Conservation (phyloP, 1,140 invertebrate genomes). For the Epicauta chinensis region DNA sequence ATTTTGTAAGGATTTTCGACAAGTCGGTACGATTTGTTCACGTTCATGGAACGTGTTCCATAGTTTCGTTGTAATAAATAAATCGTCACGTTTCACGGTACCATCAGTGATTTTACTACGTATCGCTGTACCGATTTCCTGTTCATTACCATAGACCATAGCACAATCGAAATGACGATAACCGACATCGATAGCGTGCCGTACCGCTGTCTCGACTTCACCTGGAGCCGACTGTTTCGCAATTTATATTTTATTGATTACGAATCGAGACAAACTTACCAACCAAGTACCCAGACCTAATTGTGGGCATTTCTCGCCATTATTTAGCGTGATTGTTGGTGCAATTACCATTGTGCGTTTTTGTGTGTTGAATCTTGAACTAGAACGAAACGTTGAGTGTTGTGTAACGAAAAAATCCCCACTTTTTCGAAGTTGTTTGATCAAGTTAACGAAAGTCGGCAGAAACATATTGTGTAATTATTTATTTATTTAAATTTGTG, state of each 20-base stretch:
- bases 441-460: too few species aligned
- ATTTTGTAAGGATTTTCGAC: constrained; percentile 51
- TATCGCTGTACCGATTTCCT: constrained; percentile 62
- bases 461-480: too few species aligned
- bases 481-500: too few species aligned
- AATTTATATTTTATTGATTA: neutral
- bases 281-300: constrained; percentile 77
- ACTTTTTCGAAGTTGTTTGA: too few species aligned
- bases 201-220: constrained; percentile 54
- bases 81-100: constrained; percentile 54
- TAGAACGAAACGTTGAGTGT: too few species aligned
- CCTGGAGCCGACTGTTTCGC: constrained; percentile 51
- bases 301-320: constrained; percentile 58
- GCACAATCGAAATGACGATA: constrained; percentile 73
- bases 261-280: constrained; percentile 41
- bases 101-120: constrained; percentile 58
- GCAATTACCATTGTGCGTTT: neutral
- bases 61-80: constrained; percentile 55
- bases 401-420: too few species aligned
- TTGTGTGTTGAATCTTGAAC: too few species aligned
- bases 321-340: constrained; percentile 40
- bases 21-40: constrained; percentile 52
- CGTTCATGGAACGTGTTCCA: constrained; percentile 70
- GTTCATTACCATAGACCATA: constrained; percentile 66
- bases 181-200: constrained; percentile 58